A percentile compares a stretch with the other conserved stretches of the same genome.
Conservation (phyloP, 1,140 invertebrate genomes). For the Macrobrachium rosenbergii region DNA sequence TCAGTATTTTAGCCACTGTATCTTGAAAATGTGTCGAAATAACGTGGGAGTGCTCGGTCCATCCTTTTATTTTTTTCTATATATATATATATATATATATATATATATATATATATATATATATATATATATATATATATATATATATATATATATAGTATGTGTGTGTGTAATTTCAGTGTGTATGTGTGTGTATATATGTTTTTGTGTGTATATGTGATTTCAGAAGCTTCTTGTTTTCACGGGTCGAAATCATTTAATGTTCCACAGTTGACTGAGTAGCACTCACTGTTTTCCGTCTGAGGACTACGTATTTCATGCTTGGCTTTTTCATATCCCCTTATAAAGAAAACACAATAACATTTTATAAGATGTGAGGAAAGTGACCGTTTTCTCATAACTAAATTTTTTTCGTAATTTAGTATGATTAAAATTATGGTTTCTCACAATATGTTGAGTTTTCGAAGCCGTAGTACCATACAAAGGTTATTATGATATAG, state of each 20-base stretch:
- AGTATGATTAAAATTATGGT: not conserved
- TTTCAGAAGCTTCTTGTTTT: not conserved
- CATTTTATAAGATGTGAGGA: too few species aligned
- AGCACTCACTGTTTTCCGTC: too few species aligned
- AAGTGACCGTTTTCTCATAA: not conserved
- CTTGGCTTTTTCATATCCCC: too few species aligned
- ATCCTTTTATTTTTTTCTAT: not conserved
- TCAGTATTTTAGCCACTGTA: too few species aligned
- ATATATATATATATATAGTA: conserved; percentile 63
- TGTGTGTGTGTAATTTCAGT: conserved; percentile 26
- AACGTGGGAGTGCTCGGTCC: too few species aligned
- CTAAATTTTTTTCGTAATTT: not conserved
- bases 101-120: not conserved
- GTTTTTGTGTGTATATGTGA: conserved; percentile 23
- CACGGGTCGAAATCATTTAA: not conserved
- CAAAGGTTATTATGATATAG: too few species aligned
- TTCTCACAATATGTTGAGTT: not conserved
- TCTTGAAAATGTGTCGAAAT: too few species aligned
- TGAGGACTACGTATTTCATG: too few species aligned
- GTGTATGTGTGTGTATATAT: conserved; percentile 19
- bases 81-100: not conserved
- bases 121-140: too few species aligned
- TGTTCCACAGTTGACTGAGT: not conserved
- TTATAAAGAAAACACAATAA: too few species aligned
- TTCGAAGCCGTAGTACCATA: too few species aligned